Conservation (phyloP, 2,888 invertebrate genomes). For the Rhaphigaster nebulosa region DNA sequence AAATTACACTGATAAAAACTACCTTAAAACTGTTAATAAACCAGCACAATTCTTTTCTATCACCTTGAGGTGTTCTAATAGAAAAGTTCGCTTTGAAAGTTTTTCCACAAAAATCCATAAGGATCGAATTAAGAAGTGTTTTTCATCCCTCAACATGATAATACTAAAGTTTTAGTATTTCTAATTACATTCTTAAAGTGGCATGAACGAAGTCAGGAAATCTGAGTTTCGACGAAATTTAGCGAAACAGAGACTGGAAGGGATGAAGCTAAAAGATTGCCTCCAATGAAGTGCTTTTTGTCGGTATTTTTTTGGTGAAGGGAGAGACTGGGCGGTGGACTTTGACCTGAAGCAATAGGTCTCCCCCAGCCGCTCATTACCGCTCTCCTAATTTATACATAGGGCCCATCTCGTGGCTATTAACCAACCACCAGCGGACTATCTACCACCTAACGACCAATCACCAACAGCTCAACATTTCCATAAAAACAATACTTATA, state of each 20-base stretch:
- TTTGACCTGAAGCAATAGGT: neutral
- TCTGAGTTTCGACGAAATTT: neutral
- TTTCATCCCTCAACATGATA: too few species aligned
- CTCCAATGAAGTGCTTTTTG: neutral
- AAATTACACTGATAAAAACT: too few species aligned
- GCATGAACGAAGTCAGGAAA: too few species aligned
- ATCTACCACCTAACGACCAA: neutral
- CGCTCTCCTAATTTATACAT: conserved; percentile 12
- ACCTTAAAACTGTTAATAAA: too few species aligned
- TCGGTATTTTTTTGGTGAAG: neutral
- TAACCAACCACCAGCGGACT: neutral
- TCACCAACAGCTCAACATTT: neutral
- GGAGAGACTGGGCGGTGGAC: neutral
- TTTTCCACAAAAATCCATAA: too few species aligned
- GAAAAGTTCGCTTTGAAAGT: too few species aligned
- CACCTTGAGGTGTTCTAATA: too few species aligned
- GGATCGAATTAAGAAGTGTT: too few species aligned
- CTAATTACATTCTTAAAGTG: too few species aligned
- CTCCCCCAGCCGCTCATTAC: neutral
- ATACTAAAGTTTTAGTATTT: too few species aligned
- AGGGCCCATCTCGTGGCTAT: neutral
- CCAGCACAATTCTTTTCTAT: too few species aligned
- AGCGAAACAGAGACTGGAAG: neutral
- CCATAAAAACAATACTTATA: conserved; percentile 34
- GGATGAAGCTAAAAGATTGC: neutral